phyloP scores from a whole-genome alignment of 1,140 invertebrate genomes.

The Drosophila suzukii region DNA sequence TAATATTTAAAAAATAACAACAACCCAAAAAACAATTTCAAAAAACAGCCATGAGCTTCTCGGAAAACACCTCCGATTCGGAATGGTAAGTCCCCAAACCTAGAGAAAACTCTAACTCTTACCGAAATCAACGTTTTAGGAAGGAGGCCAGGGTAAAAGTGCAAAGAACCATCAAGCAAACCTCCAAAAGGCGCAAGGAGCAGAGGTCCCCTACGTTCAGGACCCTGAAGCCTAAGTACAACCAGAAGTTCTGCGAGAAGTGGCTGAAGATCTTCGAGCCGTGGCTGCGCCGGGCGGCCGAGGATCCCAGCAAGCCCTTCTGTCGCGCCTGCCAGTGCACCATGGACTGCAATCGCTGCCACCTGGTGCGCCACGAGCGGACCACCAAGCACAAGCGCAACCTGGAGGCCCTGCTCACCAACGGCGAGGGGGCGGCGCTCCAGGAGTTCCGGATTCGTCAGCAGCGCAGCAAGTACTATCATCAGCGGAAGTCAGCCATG shows the following conservation, averaged over 20 bases:
- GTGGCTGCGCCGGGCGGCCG: conserved; percentile 63
- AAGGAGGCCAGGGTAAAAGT: conserved; percentile 65
- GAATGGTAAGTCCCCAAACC: conserved; percentile 58
- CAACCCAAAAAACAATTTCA: conserved; percentile 4
- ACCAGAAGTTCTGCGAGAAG: conserved; percentile 77
- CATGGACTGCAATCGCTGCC: conserved; percentile 79
- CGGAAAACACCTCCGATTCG: conserved; percentile 74
- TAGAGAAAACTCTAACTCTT: neutral
- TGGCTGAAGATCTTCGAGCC: conserved; percentile 78
- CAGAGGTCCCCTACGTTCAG: conserved; percentile 1
- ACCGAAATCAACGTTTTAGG: conserved; percentile 28
- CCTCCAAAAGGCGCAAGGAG: conserved; percentile 12
- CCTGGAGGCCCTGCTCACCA: conserved; percentile 63
- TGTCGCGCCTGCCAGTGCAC: conserved; percentile 74
- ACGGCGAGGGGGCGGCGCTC: conserved; percentile 65
- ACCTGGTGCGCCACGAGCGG: conserved; percentile 71
- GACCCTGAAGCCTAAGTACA: conserved; percentile 60
- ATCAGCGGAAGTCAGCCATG: conserved; percentile 49
- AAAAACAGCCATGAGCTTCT: conserved; percentile 66
- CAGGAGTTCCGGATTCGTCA: conserved; percentile 69
- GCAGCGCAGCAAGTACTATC: conserved; percentile 78
- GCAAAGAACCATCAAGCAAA: conserved; percentile 38
- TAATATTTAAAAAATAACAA: neutral
- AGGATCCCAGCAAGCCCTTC: conserved; percentile 78
- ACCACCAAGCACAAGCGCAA: conserved; percentile 77